Evolutionary conservation across 2,797 vertebrate species (phyloP).

Genomic region (Mus caroli): DNA sequence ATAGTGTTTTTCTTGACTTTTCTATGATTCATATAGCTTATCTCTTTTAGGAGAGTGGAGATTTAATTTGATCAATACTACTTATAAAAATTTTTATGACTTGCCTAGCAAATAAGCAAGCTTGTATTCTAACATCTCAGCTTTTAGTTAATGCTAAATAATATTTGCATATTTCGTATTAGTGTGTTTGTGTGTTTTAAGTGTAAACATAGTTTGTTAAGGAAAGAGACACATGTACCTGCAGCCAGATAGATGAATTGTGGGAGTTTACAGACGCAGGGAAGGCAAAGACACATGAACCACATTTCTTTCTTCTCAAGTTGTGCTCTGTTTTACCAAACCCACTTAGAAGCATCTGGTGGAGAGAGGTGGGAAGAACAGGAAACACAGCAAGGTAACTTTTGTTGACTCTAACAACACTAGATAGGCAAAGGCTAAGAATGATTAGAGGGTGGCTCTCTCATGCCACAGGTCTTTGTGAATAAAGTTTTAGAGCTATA

Average conservation of each 20-base stretch:
- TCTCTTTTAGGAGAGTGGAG: background rate
- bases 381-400: background rate
- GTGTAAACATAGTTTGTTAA: background rate
- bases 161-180: background rate
- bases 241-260: background rate
- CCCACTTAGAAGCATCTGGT: background rate
- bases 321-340: background rate
- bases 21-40: background rate
- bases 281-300: background rate
- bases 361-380: background rate
- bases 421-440: background rate
- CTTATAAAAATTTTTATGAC: background rate
- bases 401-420: background rate
- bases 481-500: background rate
- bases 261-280: background rate
- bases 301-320: background rate
- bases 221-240: background rate
- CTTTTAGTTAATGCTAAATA: slow-evolving; percentile 9
- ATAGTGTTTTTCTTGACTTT: background rate
- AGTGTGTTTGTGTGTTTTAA: background rate
- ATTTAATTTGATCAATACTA: background rate
- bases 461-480: background rate
- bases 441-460: background rate
- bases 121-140: background rate
- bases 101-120: background rate